Evolutionary conservation across 2,888 invertebrate species (phyloP).

Genomic region (Elgonia sp.): DNA sequence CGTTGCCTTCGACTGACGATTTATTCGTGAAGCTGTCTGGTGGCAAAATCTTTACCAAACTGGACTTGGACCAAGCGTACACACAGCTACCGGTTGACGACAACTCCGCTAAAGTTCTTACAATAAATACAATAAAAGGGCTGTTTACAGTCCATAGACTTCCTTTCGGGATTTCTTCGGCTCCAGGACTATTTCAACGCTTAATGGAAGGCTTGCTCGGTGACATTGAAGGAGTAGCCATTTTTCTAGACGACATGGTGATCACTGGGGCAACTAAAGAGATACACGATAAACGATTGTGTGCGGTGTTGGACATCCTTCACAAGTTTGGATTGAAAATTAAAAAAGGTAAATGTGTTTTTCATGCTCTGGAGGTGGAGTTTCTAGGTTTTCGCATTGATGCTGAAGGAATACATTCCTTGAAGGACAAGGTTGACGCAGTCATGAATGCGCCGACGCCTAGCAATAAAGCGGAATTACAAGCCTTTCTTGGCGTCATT

Average conservation of each 20-base stretch:
- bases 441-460: slow-evolving; percentile 1
- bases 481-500: slow-evolving; percentile 7
- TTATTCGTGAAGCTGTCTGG: too few species aligned
- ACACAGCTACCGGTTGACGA: not conserved
- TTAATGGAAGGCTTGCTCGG: not conserved
- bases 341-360: not conserved
- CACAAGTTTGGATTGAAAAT: not conserved
- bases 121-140: not conserved
- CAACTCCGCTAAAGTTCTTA: not conserved
- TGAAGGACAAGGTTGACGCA: slow-evolving; percentile 4
- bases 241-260: not conserved
- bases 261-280: too few species aligned
- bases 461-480: not conserved
- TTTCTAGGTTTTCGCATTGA: too few species aligned
- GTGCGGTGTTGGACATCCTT: too few species aligned
- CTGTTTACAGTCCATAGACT: not conserved
- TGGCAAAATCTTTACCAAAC: too few species aligned
- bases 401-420: not conserved
- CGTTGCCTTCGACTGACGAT: too few species aligned
- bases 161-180: slow-evolving; percentile 9
- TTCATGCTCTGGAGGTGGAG: too few species aligned
- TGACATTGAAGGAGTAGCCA: not conserved
- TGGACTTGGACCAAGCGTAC: not conserved
- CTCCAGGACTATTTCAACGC: not conserved
- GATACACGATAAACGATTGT: too few species aligned